Base-by-base conservation (phyloP, 2,797 vertebrate genomes). In the Acanthopagrus latus region DNA sequence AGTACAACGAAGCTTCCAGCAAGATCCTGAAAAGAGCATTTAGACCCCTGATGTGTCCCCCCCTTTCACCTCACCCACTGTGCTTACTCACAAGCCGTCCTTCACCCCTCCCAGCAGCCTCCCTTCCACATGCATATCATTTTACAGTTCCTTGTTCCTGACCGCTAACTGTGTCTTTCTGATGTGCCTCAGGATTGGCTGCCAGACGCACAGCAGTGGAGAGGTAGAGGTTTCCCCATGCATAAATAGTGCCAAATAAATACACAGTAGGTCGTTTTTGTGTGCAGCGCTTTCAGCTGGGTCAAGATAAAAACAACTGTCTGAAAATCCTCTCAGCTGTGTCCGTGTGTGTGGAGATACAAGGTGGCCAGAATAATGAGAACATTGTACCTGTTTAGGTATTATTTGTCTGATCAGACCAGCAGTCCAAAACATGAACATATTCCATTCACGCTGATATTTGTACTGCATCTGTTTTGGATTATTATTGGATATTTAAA, bases 131-230 rank as follows among this genome's bases (percentile, higher is more conserved):
- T 21, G 44, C 29, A 74, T 79, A 80, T 84, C 38, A 63, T 60
- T 74, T 86, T 80, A 89, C 77, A 82, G 60, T 72, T 78, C 74
- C 52, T 80, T 82, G 43, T 74, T 78, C 43, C 18, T 76, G 23
- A 47, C 38, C 12, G 38, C 27, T 14, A 17, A 23, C 16, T 46
- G 1, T 41, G 20, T 55, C 25, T 25, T 29, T 52, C 33, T 50
- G 46, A 13, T 69, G 25, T 27, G 33, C 25, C 18, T 43, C 11
- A 5, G 29, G n/a, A 43, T 68, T 55, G 7, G 47, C 48, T 80
- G 59, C 25, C n/a, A 3, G 6, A 75, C 5, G 70, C 17, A 58
- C 8, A 48, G 25, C n/a, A 71, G 18, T 9, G 13, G 8, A 69
- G 44, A 63, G 16, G 18, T 16, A 41, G 10, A 54, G 33, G 33